Conservation (phyloP, 2,797 vertebrate genomes). For the Coreius guichenoti region DNA sequence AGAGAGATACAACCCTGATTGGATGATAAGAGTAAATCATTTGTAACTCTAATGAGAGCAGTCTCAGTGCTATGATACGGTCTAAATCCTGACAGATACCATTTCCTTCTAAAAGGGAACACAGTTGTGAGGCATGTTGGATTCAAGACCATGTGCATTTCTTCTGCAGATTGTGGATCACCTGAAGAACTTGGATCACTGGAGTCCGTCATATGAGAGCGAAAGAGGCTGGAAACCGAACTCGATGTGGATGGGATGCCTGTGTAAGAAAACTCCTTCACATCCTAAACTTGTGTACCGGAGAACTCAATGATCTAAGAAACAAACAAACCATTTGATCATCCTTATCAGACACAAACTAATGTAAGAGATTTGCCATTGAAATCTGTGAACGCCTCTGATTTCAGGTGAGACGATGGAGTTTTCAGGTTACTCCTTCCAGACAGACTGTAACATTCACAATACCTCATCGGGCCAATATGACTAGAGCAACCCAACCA, state of each 20-base stretch:
- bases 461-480: conserved; percentile 28
- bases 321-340: neutral
- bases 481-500: neutral
- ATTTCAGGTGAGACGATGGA: conserved; percentile 61
- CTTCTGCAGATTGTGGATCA: conserved; percentile 67
- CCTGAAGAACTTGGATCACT: conserved; percentile 63
- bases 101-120: too few species aligned
- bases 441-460: conserved; percentile 51
- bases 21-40: too few species aligned
- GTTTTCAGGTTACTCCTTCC: conserved; percentile 47
- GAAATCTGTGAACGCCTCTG: neutral
- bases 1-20: too few species aligned
- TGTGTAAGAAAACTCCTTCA: conserved; percentile 49
- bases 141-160: neutral
- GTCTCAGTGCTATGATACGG: too few species aligned
- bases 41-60: too few species aligned
- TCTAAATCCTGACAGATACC: too few species aligned
- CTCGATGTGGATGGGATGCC: conserved; percentile 57
- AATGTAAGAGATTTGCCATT: neutral
- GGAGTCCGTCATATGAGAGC: conserved; percentile 54
- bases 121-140: too few species aligned
- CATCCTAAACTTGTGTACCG: neutral
- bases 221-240: conserved; percentile 56
- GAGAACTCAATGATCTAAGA: neutral
- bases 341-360: neutral